Percentiles rank a stretch among this genome's conserved stretches.
Conservation (phyloP, 2,797 vertebrate species). For the Decapterus maruadsi region DNA sequence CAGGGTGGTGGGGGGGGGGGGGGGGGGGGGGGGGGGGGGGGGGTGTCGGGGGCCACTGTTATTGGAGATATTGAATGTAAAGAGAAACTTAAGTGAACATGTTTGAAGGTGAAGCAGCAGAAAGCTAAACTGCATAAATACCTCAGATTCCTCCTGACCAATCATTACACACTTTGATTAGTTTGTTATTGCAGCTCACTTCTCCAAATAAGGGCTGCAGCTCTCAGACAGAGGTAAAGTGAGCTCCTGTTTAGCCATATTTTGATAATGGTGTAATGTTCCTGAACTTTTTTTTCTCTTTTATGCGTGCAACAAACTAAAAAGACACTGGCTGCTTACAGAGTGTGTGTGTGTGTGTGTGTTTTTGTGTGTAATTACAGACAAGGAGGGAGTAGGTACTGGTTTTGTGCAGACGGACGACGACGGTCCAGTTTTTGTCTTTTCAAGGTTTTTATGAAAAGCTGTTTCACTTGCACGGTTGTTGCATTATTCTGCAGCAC, state of each 20-base stretch:
- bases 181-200: constrained; percentile 15
- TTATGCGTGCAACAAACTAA: neutral
- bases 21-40: neutral
- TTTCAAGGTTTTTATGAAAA: neutral
- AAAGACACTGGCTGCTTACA: neutral
- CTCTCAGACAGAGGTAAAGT: constrained; percentile 10
- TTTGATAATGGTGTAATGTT: constrained; percentile 13
- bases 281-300: neutral
- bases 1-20: constrained; percentile 5
- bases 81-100: neutral
- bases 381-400: neutral
- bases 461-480: neutral
- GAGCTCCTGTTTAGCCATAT: neutral
- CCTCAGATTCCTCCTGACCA: neutral
- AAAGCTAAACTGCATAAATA: neutral
- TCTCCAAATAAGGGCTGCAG: constrained; percentile 34
- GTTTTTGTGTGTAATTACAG: constrained; percentile 19
- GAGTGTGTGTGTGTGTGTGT: neutral
- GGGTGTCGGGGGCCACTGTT: too few relatives aligned
- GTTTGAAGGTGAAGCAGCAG: constrained; percentile 13
- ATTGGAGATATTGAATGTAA: neutral
- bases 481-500: neutral
- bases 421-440: neutral
- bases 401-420: neutral
- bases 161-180: constrained; percentile 17